These are phyloP conservation scores for Hydrotaea diabolus DNA, from an alignment of 2,888 invertebrate species.

Conservation along the genomic window DNA sequence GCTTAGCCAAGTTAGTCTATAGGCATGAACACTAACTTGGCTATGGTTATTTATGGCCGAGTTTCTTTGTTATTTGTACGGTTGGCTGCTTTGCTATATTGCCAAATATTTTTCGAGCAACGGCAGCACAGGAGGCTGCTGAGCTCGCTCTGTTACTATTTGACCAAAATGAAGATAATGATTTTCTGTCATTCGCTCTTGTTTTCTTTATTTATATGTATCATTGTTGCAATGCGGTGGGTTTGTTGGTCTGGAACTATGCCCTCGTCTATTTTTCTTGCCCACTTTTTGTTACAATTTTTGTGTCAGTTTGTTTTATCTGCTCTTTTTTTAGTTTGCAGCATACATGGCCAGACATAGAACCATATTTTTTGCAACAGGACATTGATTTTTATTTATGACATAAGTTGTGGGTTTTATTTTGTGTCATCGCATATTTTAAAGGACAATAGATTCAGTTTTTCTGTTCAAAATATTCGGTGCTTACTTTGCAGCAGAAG, in stretches of 20 bases:
- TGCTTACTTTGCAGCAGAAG: neutral
- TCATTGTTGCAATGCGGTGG: too few relatives aligned
- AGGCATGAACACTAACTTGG: neutral
- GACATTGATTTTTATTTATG: conserved; percentile 3
- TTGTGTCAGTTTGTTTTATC: too few relatives aligned
- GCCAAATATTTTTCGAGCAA: neutral
- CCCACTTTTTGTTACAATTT: too few relatives aligned
- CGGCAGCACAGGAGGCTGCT: neutral
- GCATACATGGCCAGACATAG: neutral
- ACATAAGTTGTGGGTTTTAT: neutral
- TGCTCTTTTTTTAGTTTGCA: too few relatives aligned
- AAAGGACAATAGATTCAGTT: neutral
- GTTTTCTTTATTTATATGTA: too few relatives aligned
- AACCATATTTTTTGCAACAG: neutral
- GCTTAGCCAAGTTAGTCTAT: neutral
- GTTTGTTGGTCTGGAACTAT: too few relatives aligned
- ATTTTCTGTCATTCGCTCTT: neutral
- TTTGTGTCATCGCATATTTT: neutral
- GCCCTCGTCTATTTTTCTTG: too few relatives aligned
- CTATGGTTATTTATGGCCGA: neutral
- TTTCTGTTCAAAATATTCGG: neutral
- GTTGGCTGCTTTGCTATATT: neutral
- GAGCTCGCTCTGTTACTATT: neutral
- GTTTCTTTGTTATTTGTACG: neutral
- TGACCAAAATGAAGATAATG: neutral